Evolutionary conservation across 1,140 invertebrate genomes (phyloP).

Genomic region (Philotrypesis tridentata): DNA sequence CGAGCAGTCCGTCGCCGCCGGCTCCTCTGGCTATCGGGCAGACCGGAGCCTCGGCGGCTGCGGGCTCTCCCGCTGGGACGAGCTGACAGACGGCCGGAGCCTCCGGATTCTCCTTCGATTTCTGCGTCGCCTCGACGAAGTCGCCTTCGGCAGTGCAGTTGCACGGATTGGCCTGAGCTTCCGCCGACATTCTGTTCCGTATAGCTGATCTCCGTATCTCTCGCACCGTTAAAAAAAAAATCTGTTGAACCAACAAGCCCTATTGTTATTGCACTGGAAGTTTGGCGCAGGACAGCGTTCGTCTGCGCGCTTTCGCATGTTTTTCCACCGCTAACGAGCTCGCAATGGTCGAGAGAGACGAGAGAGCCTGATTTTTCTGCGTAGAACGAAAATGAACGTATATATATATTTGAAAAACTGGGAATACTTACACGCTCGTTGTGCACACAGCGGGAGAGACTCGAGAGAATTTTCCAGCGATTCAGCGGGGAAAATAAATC

Average conservation of each 20-base stretch:
- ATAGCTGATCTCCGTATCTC: too few relatives aligned
- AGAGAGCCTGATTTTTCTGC: too few relatives aligned
- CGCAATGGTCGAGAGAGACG: too few relatives aligned
- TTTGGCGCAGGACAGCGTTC: slow-evolving; percentile 2
- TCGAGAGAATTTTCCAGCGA: too few relatives aligned
- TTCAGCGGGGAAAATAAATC: too few relatives aligned
- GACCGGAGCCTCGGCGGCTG: neutral
- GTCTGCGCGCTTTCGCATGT: slow-evolving; percentile 23
- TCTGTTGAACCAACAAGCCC: neutral
- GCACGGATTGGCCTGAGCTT: neutral
- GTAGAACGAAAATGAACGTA: too few relatives aligned
- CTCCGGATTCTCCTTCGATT: neutral
- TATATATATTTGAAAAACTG: too few relatives aligned
- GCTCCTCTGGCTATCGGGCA: neutral
- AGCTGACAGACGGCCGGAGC: neutral
- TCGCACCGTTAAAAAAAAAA: neutral
- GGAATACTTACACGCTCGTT: too few relatives aligned
- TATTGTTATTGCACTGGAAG: slow-evolving; percentile 23
- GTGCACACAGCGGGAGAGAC: too few relatives aligned
- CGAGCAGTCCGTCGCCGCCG: slow-evolving; percentile 3
- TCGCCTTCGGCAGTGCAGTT: slow-evolving; percentile 18
- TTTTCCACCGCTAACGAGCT: slow-evolving; percentile 21
- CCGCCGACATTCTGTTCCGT: slow-evolving; percentile 28
- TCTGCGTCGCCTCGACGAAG: neutral
- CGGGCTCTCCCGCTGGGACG: neutral